These are phyloP conservation scores for Druon quercuslanigerum DNA, from an alignment of 1,140 invertebrate genomes.

Conservation along the genomic window DNA sequence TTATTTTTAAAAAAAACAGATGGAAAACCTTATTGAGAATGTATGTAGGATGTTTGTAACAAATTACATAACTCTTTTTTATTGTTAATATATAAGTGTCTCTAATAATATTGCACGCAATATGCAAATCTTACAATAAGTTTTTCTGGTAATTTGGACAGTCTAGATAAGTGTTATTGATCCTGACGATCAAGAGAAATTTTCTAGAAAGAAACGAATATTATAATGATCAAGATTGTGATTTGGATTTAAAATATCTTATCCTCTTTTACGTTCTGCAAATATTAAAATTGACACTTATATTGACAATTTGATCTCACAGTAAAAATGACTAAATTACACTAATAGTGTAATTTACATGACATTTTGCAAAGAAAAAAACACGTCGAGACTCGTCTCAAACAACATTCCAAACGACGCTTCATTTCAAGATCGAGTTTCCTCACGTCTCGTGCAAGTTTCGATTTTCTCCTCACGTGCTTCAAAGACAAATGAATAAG, in stretches of 20 bases:
- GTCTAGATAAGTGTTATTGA: too few species aligned
- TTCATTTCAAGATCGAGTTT: constrained; percentile 38
- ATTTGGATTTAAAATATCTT: not conserved
- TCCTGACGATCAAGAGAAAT: too few species aligned
- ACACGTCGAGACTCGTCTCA: constrained; percentile 10
- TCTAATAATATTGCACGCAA: too few species aligned
- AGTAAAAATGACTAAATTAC: constrained; percentile 4
- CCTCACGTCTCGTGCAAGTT: constrained; percentile 44
- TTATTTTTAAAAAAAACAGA: too few species aligned
- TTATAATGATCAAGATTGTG: too few species aligned
- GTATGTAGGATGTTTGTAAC: too few species aligned
- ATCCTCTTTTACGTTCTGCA: not conserved
- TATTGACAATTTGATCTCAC: not conserved
- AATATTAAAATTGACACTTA: not conserved
- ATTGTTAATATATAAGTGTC: too few species aligned
- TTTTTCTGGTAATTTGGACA: too few species aligned
- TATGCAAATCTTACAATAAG: too few species aligned
- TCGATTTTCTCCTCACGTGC: constrained; percentile 56
- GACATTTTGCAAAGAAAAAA: constrained; percentile 9
- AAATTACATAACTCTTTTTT: too few species aligned
- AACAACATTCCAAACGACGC: constrained; percentile 30
- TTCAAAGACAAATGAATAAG: constrained; percentile 39
- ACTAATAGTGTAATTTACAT: constrained; percentile 4
- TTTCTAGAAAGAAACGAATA: too few species aligned
- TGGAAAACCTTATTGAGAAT: too few species aligned